Evolutionary conservation across 2,888 invertebrate species (phyloP).

Genomic region (Cephus nigrinus): DNA sequence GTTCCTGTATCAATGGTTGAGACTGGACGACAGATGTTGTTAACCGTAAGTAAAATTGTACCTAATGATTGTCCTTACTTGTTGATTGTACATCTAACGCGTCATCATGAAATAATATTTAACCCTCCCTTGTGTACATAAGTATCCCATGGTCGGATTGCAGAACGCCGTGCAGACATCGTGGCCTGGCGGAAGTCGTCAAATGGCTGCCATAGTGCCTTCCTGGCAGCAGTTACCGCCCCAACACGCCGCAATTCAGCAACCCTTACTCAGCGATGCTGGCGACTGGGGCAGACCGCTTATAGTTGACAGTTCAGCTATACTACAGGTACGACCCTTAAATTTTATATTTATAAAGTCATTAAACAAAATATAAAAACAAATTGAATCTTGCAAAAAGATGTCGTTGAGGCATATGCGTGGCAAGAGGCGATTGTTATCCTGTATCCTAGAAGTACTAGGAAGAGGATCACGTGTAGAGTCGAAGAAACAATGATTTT

Average conservation of each 20-base stretch:
- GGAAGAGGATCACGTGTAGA: conserved; percentile 21
- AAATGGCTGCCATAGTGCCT: conserved; percentile 82
- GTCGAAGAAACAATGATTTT: conserved; percentile 11
- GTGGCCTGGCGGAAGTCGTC: conserved; percentile 77
- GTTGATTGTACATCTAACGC: not conserved
- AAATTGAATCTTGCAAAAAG: conserved; percentile 10
- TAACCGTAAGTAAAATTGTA: conserved; percentile 70
- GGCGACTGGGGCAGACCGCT: conserved; percentile 80
- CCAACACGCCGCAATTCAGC: conserved; percentile 73
- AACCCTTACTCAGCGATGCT: conserved; percentile 72
- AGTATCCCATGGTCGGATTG: conserved; percentile 36
- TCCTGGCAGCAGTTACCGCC: conserved; percentile 85
- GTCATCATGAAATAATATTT: conserved; percentile 1
- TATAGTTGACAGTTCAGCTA: conserved; percentile 81
- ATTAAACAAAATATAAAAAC: not conserved
- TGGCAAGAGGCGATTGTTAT: conserved; percentile 22
- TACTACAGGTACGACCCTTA: conserved; percentile 71
- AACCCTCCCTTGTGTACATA: conserved; percentile 29
- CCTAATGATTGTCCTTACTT: not conserved
- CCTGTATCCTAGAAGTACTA: conserved; percentile 21
- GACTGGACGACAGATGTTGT: conserved; percentile 83
- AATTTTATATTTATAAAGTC: not conserved
- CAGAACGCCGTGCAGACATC: conserved; percentile 78
- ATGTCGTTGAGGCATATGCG: conserved; percentile 23
- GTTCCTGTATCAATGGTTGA: conserved; percentile 95